Evolutionary conservation across 2,797 vertebrate species (phyloP).

Genomic region (Bovichtus variegatus): DNA sequence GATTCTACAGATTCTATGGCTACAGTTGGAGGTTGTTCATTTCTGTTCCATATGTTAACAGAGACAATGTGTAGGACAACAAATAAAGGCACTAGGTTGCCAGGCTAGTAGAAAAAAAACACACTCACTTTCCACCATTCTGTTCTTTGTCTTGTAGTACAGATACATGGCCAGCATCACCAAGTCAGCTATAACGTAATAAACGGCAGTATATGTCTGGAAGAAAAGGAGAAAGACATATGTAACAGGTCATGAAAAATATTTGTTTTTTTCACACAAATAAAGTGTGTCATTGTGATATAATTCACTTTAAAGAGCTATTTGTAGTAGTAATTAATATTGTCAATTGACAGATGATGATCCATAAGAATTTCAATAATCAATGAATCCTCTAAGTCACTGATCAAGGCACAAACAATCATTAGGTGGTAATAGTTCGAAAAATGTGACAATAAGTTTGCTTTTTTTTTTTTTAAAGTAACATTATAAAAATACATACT

Average conservation of each 20-base stretch:
- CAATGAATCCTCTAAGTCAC: background rate
- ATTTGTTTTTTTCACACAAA: background rate
- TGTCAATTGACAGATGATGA: background rate
- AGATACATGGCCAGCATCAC: slow-evolving; percentile 90
- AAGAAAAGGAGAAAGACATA: slow-evolving; percentile 31
- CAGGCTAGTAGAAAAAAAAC: slow-evolving; percentile 2
- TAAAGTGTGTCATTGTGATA: background rate
- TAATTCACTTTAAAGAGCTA: background rate
- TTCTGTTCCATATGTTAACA: background rate
- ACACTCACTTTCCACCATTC: slow-evolving; percentile 67
- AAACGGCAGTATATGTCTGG: slow-evolving; percentile 94
- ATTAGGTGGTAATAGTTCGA: background rate
- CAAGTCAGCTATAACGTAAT: slow-evolving; percentile 93
- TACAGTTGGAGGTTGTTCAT: background rate
- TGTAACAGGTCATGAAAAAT: background rate
- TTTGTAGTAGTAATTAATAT: background rate
- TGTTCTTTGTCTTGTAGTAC: slow-evolving; percentile 86
- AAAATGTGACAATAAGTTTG: background rate
- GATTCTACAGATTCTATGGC: background rate
- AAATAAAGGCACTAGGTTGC: background rate
- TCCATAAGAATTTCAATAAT: background rate
- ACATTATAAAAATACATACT: background rate
- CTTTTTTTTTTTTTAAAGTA: background rate
- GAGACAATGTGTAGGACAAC: background rate
- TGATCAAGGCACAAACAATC: background rate